Base-by-base conservation (phyloP, 2,888 invertebrate genomes). In the Tortrix viridana region DNA sequence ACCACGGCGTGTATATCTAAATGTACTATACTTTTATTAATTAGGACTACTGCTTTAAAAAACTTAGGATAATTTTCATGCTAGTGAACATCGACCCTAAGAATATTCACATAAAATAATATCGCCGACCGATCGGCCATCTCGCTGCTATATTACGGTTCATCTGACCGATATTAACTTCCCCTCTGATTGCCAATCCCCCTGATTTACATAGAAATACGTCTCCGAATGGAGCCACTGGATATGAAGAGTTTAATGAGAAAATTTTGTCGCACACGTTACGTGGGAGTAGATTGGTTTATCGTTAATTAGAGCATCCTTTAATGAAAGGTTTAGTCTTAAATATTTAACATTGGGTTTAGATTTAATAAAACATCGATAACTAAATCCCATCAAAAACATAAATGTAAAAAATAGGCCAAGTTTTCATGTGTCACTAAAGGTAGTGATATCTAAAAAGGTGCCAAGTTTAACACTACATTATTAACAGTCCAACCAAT, bases 111-210 rank as follows among this genome's bases (percentile, higher is more conserved):
- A 58, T 58, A 50, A 58, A 50, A 58, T 50, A 32, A 43, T 50
- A 58, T 58, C 58, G 50, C 58, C 58, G 19, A 12, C 20, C 19
- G 26, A 58, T 58, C 41, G 49, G 26, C 58, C 50, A 44, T 50
- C 49, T 16, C 18, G 19, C 49, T 18, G 19, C 9, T 49, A 58
- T 58, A 50, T 58, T 43, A 41, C 49, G 26, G 43, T 49, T 58
- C 58, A 58, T 50, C 50, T 48, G 23, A 18, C 50, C 37, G 48
- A 57, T 57, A 58, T 58, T 58, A 50, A 23, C 58, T 50, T 7
- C 5, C 41, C 22, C 9, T 6, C 5, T 5, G 23, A 50, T 50
- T 50, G 58, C 58, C 58, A 41, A 7, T 18, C 43, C 18, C 26
- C 3, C 5, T 43, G 16, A 20, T 43, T 12, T 12, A 14, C 50